A percentile compares a stretch with the other conserved stretches of the same genome.
These are phyloP conservation scores for Liodrosophila aerea DNA, from an alignment of 2,888 invertebrate genomes.

Conservation along the genomic window DNA sequence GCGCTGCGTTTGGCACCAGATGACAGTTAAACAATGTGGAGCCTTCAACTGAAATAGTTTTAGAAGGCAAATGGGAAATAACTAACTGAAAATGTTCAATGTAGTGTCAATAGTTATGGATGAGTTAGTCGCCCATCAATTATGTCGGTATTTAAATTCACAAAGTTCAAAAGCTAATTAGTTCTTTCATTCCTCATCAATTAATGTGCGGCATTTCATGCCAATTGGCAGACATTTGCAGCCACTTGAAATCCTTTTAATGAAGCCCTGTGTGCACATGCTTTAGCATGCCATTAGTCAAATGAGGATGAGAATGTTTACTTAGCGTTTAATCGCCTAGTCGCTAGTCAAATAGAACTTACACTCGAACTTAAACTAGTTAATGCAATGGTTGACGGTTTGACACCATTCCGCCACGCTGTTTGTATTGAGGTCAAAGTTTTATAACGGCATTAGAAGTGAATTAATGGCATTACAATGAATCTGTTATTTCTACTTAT, in stretches of 20 bases:
- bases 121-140: no score
- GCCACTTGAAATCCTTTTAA: no score
- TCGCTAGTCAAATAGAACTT: neutral
- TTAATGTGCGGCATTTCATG: no score
- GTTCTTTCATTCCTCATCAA: no score
- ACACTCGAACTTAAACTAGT: slow-evolving; percentile 16
- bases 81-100: no score
- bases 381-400: slow-evolving; percentile 20
- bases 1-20: slow-evolving; percentile 31
- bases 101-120: no score
- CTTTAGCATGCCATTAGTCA: neutral
- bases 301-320: neutral
- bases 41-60: slow-evolving; percentile 3
- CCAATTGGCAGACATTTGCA: no score
- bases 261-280: no score
- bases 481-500: slow-evolving; percentile 64
- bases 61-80: no score
- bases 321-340: no score
- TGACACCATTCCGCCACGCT: slow-evolving; percentile 41
- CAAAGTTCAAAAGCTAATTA: no score
- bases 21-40: slow-evolving; percentile 6
- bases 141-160: no score
- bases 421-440: slow-evolving; percentile 37
- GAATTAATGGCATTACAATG: slow-evolving; percentile 68
- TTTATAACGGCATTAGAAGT: slow-evolving; percentile 64